phyloP scores from a whole-genome alignment of 2,888 invertebrate genomes.

The Netelia fuscicornis region DNA sequence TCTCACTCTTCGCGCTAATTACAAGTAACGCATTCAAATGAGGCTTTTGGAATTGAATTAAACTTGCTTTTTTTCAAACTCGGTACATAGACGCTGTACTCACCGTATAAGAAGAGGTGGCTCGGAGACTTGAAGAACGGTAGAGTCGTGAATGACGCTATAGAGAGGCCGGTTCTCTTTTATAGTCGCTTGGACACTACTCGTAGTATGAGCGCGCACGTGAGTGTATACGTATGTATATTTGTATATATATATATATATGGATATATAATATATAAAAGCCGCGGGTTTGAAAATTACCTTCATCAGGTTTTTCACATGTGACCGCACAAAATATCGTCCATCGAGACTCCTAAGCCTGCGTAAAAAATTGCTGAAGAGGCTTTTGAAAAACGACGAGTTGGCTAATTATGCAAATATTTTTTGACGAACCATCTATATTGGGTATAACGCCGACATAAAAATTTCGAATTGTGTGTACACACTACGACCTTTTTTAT shows the following conservation, averaged over 20 bases:
- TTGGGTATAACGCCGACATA: background rate
- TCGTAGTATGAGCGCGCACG: slow-evolving; percentile 17
- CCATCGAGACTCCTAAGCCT: background rate
- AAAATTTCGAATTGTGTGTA: background rate
- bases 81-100: slow-evolving; percentile 51
- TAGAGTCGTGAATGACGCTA: slow-evolving; percentile 78
- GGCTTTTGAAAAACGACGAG: background rate
- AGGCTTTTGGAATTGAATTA: background rate
- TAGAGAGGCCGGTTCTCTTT: slow-evolving; percentile 73
- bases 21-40: background rate
- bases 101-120: slow-evolving; percentile 64
- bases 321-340: background rate
- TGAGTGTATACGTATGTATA: background rate
- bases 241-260: background rate
- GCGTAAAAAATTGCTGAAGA: slow-evolving; percentile 2
- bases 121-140: slow-evolving; percentile 74
- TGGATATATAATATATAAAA: background rate
- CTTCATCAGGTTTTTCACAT: background rate
- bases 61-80: background rate
- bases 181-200: slow-evolving; percentile 70
- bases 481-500: background rate
- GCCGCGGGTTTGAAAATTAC: background rate
- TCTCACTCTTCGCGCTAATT: background rate
- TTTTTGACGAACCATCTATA: background rate
- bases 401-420: slow-evolving; percentile 9